Conservation (phyloP, 2,888 invertebrate genomes). For the Folsomia manolachei region DNA sequence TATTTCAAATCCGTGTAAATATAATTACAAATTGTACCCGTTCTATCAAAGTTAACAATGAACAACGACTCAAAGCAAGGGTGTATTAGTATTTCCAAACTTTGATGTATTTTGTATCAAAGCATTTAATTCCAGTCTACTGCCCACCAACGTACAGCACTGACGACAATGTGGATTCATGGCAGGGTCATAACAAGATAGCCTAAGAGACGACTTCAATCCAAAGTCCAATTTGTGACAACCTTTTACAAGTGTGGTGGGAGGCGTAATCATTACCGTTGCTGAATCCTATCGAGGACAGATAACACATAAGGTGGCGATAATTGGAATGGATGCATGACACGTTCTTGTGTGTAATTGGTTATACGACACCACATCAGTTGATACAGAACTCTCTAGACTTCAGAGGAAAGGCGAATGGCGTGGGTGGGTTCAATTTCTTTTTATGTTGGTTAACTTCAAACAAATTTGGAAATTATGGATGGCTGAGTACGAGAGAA, state of each 20-base stretch:
- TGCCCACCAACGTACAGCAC: too few species aligned
- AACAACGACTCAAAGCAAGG: too few species aligned
- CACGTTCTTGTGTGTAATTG: background rate
- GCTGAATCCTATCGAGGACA: background rate
- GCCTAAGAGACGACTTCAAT: too few species aligned
- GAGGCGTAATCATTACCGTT: background rate
- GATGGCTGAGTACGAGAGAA: background rate
- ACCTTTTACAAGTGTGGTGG: background rate
- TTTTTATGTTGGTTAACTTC: background rate
- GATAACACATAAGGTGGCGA: background rate
- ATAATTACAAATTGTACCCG: too few species aligned
- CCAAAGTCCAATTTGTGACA: background rate
- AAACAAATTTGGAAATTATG: background rate
- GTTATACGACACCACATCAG: background rate
- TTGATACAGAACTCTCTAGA: too few species aligned
- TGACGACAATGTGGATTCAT: too few species aligned
- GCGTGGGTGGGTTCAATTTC: background rate
- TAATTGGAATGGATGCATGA: background rate
- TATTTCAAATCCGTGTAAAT: too few species aligned
- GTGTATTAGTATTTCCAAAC: too few species aligned
- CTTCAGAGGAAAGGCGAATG: background rate
- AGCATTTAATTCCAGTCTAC: too few species aligned
- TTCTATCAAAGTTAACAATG: too few species aligned
- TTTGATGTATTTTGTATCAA: too few species aligned
- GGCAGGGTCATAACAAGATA: too few species aligned